Percentiles rank a stretch among this genome's conserved stretches.
phyloP scores from a whole-genome alignment of 2,888 invertebrate genomes.

The Thysanoteuthis rhombus region DNA sequence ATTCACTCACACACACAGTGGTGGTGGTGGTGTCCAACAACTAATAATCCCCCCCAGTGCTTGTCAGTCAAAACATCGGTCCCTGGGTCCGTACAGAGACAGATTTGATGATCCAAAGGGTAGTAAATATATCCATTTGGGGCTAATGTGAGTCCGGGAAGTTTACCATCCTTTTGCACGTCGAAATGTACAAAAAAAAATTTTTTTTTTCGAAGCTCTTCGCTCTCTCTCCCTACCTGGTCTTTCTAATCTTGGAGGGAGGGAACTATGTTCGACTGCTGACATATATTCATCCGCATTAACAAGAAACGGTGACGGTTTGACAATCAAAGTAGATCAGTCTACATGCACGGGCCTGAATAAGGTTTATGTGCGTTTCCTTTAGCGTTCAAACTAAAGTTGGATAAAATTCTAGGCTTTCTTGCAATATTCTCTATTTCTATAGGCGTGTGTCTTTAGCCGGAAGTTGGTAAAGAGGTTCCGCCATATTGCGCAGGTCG shows the following conservation, averaged over 20 bases:
- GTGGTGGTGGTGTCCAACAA: not conserved
- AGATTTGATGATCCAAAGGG: constrained; percentile 24
- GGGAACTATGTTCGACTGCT: constrained; percentile 30
- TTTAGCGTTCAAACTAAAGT: not conserved
- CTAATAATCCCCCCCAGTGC: not conserved
- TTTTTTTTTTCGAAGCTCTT: not conserved
- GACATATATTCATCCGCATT: constrained; percentile 21
- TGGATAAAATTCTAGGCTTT: not conserved
- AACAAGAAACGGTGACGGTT: not conserved
- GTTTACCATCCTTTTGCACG: constrained; percentile 18
- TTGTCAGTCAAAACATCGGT: constrained; percentile 21
- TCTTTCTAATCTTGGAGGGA: constrained; percentile 20
- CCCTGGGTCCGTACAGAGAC: constrained; percentile 30
- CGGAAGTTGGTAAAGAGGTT: constrained; percentile 46
- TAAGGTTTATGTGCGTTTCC: not conserved
- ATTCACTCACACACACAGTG: constrained; percentile 31
- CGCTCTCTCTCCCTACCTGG: constrained; percentile 23
- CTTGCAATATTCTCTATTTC: not conserved
- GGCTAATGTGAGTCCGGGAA: constrained; percentile 29
- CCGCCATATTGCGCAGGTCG: constrained; percentile 55
- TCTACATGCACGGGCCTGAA: no score
- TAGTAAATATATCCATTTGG: constrained; percentile 33
- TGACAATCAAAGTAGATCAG: not conserved
- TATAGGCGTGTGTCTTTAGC: constrained; percentile 33
- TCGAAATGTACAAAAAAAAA: constrained; percentile 23